These are phyloP conservation scores for Theodoxus fluviatilis DNA, from an alignment of 2,888 invertebrate genomes.

Conservation along the genomic window DNA sequence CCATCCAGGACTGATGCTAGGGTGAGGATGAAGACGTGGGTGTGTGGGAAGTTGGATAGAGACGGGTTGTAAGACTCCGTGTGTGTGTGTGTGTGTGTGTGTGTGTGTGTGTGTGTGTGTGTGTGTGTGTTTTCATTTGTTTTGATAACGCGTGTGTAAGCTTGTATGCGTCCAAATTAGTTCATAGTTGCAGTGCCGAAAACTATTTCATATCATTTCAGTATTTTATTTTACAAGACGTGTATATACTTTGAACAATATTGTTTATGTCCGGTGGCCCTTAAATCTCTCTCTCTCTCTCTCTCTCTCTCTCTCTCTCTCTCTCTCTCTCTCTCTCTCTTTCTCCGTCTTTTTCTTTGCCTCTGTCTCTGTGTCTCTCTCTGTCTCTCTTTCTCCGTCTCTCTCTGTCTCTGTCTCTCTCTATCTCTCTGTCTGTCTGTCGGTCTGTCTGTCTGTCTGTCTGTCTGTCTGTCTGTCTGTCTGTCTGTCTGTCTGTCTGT, in stretches of 20 bases:
- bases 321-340: neutral
- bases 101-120: conserved; percentile 17
- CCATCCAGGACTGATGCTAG: too few relatives aligned
- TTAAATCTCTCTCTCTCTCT: neutral
- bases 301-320: neutral
- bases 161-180: conserved; percentile 11
- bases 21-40: too few relatives aligned
- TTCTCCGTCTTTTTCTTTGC: neutral
- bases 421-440: neutral
- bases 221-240: neutral
- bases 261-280: neutral
- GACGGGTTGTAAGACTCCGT: too few relatives aligned
- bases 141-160: conserved; percentile 23
- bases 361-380: neutral
- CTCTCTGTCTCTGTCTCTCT: neutral
- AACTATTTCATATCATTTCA: neutral
- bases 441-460: conserved; percentile 1
- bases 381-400: neutral
- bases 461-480: conserved; percentile 17
- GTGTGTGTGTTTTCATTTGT: conserved; percentile 17
- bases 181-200: too few relatives aligned
- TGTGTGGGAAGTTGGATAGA: too few relatives aligned
- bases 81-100: conserved; percentile 12
- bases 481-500: neutral
- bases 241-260: neutral